Percentiles rank a stretch among this genome's conserved stretches.
These are phyloP conservation scores for Acrobasis repandana DNA, from an alignment of 2,888 invertebrate species.

Conservation along the genomic window DNA sequence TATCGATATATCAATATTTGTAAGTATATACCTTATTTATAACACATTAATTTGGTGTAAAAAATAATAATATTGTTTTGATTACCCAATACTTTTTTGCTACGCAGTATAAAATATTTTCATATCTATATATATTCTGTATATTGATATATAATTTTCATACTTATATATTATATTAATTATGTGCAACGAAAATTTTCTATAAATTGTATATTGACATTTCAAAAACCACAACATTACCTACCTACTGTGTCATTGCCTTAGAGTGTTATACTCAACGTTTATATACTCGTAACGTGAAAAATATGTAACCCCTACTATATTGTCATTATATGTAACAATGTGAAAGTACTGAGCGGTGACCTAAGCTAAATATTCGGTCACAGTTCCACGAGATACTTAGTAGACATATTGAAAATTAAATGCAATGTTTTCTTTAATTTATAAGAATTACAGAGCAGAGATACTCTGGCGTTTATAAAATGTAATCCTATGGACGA, in stretches of 20 bases:
- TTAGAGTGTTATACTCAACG: conserved; percentile 42
- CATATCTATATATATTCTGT: too few relatives aligned
- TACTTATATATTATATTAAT: not conserved
- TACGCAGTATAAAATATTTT: too few relatives aligned
- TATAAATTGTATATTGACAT: conserved; percentile 25
- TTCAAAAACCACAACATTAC: conserved; percentile 38
- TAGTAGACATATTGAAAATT: too few relatives aligned
- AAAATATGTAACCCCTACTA: conserved; percentile 51
- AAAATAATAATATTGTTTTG: too few relatives aligned
- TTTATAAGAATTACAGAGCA: too few relatives aligned
- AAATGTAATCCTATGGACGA: too few relatives aligned
- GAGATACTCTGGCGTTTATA: too few relatives aligned
- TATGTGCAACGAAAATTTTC: conserved; percentile 2
- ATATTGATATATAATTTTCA: too few relatives aligned
- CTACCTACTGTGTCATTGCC: conserved; percentile 49
- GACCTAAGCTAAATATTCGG: conserved; percentile 29
- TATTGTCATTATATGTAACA: conserved; percentile 63
- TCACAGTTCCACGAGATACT: not conserved
- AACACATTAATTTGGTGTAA: too few relatives aligned
- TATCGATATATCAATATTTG: not conserved
- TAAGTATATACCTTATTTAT: too few relatives aligned
- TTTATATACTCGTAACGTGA: conserved; percentile 38
- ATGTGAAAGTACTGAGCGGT: conserved; percentile 49
- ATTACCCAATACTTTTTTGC: too few relatives aligned
- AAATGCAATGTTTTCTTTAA: too few relatives aligned